Percentiles rank a stretch among this genome's conserved stretches.
Conservation (phyloP, 30 jellyfish, hydroid and myxozoan species). For the Aurelia aurita region DNA sequence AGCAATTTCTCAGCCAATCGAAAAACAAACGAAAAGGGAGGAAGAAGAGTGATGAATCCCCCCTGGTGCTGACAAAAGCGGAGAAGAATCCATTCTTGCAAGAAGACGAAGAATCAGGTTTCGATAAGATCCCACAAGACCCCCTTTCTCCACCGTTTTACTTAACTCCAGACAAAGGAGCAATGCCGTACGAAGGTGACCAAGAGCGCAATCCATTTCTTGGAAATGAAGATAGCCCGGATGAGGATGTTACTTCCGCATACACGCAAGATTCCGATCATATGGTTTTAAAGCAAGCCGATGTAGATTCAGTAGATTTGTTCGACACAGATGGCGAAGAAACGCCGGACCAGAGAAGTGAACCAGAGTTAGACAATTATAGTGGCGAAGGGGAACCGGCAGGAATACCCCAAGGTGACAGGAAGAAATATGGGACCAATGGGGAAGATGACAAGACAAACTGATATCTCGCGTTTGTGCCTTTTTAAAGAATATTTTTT, state of each 20-base stretch:
- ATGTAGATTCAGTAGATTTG: neutral
- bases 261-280: neutral
- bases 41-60: neutral
- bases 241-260: neutral
- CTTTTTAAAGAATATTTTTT: too few species aligned
- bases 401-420: too few species aligned
- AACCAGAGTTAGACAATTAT: neutral
- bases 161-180: neutral
- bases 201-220: neutral
- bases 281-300: neutral
- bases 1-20: constrained; percentile 25
- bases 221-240: neutral
- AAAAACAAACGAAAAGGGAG: neutral
- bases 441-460: too few species aligned
- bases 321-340: constrained; percentile 5
- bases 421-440: too few species aligned
- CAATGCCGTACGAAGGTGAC: neutral
- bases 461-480: too few species aligned
- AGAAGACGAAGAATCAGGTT: neutral
- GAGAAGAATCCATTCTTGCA: constrained; percentile 4
- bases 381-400: too few species aligned
- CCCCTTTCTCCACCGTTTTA: neutral
- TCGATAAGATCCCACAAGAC: neutral
- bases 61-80: constrained; percentile 2
- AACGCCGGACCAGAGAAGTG: neutral